phyloP scores from a whole-genome alignment of 2,113 vertebrate species.

The Grammomys surdaster region DNA sequence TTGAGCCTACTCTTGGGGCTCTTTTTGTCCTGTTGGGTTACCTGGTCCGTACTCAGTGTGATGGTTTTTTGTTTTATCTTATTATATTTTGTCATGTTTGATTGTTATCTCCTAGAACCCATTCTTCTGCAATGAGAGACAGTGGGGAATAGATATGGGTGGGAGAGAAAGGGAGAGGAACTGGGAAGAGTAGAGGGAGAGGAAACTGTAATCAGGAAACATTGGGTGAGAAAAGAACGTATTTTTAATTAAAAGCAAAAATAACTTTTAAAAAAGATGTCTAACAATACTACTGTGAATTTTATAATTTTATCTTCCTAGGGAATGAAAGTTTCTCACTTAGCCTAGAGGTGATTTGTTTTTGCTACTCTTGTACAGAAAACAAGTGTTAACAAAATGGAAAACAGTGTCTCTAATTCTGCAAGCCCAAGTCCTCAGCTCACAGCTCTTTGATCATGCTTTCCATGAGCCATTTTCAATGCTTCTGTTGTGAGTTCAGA shows the following conservation, averaged over 20 bases:
- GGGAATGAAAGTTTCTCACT: neutral
- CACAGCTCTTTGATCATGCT: neutral
- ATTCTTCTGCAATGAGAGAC: neutral
- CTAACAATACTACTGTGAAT: neutral
- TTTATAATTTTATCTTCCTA: neutral
- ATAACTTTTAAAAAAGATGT: neutral
- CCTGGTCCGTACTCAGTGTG: neutral
- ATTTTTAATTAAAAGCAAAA: neutral
- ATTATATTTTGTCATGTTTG: neutral
- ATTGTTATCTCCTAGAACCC: neutral
- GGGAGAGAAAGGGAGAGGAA: too few species aligned
- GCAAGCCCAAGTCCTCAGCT: neutral
- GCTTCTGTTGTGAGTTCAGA: neutral
- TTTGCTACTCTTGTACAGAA: neutral
- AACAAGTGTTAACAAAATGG: neutral
- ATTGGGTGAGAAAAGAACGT: neutral
- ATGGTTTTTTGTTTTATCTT: neutral
- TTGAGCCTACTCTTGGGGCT: neutral
- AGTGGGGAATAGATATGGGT: neutral
- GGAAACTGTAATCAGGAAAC: neutral
- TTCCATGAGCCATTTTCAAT: neutral
- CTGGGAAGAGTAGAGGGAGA: neutral
- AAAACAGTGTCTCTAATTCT: slow-evolving; percentile 36
- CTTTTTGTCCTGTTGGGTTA: neutral
- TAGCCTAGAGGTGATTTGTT: accelerated